Base-by-base conservation (phyloP, 2,888 invertebrate species). In the Deroplatys truncata region DNA sequence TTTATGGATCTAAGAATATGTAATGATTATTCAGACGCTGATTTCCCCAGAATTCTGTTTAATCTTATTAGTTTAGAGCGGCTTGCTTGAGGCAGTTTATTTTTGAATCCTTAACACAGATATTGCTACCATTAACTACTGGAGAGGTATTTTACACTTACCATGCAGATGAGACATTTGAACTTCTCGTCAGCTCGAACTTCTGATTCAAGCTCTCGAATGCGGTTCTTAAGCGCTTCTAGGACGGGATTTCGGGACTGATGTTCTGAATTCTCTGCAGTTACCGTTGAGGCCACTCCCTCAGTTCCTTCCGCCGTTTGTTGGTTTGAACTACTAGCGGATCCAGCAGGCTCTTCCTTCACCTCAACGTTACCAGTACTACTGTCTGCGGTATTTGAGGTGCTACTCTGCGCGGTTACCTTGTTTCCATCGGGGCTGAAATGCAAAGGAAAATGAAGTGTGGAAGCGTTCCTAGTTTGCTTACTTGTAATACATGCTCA, bases 141-240 rank as follows among this genome's bases (percentile, higher is more conserved):
- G 13, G 10, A 43, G 43, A 13, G 43, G 13, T 13, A 43, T 43
- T 43, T 43, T 43, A 1, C 92, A 93, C 94, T 94, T 94, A 96
- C 96, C 94, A 98, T 96, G 92, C 98, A 98, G 91, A 98, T 98
- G 88, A 98, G 95, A 94, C 98, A 98, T 93, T 98, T 98, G 91
- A 96, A 96, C 93, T 96, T 96, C 90, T 95, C 94, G 92, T 93
- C 94, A 90, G 95, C 94, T 89, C 94, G 94, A 89, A 93, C 93
- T 91, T 94, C 94, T 90, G 93, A 95, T 92, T 98, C 98, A 92
- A 97, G 94, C 91, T 97, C 97, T 86, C 96, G 95, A 88, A 98
- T 96, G 91, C 96, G 96, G 84, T 95, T 95, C 92, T 97, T 97
- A 28, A 98, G 94, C 0, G 98, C 97, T 92, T 97, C 96, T 89